Evolutionary conservation across 2,797 vertebrate genomes (phyloP).

Genomic region (Onychomys arenicola): DNA sequence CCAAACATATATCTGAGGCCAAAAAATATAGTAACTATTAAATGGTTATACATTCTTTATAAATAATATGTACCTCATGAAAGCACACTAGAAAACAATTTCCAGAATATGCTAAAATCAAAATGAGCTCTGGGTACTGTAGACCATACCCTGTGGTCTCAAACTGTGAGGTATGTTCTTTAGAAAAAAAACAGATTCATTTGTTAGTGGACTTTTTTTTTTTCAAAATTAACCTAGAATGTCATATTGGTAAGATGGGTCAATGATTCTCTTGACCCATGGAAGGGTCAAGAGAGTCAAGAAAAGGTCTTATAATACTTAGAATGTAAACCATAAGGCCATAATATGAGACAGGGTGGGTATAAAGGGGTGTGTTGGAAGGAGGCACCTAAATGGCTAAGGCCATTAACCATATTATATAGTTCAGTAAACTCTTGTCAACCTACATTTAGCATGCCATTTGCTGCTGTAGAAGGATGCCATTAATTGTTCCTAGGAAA

Average conservation of each 20-base stretch:
- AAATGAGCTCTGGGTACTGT: constrained; percentile 75
- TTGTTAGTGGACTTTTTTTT: constrained; percentile 71
- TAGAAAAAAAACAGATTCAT: constrained; percentile 58
- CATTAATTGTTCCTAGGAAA: constrained; percentile 39
- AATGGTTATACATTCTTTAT: constrained; percentile 65
- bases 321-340: not conserved
- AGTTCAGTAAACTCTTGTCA: constrained; percentile 2
- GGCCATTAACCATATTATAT: constrained; percentile 47
- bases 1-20: constrained; percentile 65
- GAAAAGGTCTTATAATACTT: not conserved
- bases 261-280: constrained; percentile 13
- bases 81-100: constrained; percentile 80
- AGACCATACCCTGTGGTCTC: constrained; percentile 68
- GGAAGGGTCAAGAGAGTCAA: constrained; percentile 55
- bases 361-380: not conserved
- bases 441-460: not conserved
- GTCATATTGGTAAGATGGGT: constrained; percentile 69
- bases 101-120: constrained; percentile 78
- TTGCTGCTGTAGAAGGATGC: not conserved
- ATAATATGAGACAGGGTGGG: not conserved
- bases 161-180: constrained; percentile 70
- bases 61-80: constrained; percentile 71
- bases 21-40: constrained; percentile 68
- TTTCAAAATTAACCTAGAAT: constrained; percentile 81
- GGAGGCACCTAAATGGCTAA: constrained; percentile 30